Base-by-base conservation (phyloP, 2,888 invertebrate species). In the Drosophila prostipennis region DNA sequence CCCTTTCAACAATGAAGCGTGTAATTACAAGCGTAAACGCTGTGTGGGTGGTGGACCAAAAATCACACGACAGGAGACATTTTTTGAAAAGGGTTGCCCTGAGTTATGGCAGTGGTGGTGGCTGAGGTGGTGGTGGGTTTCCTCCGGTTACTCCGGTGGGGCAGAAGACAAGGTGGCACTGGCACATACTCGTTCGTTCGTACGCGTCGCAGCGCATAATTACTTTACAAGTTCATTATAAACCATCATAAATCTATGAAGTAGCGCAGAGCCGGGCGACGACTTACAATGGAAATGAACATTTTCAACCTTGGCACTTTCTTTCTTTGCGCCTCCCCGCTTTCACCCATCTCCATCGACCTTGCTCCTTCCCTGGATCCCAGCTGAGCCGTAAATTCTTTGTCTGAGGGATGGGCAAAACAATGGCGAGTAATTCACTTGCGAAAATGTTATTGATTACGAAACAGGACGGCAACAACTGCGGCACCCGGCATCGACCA, bases 181-280 rank as follows among this genome's bases (percentile, higher is more conserved):
- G 74, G 75, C 71, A 70, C 72, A 75, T 74, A 46, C 58, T 58
- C 54, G 43, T 43, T 52, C 54, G 46, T 74, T 55, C 71, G 75
- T 78, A 77, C 77, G 80, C 83, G 76, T 76, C 74, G 76, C 79
- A 80, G 72, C 80, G 91, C 90, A 91, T 91, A 91, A 91, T 91
- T 91, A 91, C 91, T 91, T 91, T 90, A 90, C 90, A 91, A 91
- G 91, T 91, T 91, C 91, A 91, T 91, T 91, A 91, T 90, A 91
- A 90, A 90, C 77, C 89, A 84, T 89, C 90, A 91, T 91, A 91
- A 90, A 91, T 91, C 90, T 90, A 89, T 88, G 82, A 85, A 78
- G 64, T 46, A 36, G 52, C 60, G 16, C 51, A 68, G 49, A 23
- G 52, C 39, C 43, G 40, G 56, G 53, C 60, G 51, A 19, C 65